Base-by-base conservation (phyloP, 1,140 invertebrate species). In the Amphibalanus amphitrite region DNA sequence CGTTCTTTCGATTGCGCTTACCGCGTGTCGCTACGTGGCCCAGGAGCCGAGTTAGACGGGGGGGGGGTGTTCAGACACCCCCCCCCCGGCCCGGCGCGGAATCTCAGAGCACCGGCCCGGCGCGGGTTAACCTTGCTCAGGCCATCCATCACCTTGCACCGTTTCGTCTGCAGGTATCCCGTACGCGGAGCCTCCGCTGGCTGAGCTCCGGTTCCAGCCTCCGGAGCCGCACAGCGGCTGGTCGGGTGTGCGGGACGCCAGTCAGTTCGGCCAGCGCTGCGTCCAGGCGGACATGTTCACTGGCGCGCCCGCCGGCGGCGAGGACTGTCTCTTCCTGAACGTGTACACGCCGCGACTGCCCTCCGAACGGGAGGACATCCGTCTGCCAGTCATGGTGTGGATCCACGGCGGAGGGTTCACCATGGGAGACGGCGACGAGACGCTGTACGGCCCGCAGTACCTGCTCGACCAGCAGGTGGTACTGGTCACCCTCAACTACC, bases 111-210 rank as follows among this genome's bases (percentile, higher is more conserved):
- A n/a, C n/a, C n/a, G n/a, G n/a, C n/a, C n/a, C n/a, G n/a, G n/a
- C n/a, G n/a, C n/a, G n/a, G n/a, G n/a, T n/a, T n/a, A n/a, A n/a
- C n/a, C n/a, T n/a, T n/a, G n/a, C n/a, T n/a, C n/a, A n/a, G n/a
- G n/a, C n/a, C n/a, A n/a, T n/a, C n/a, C n/a, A n/a, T n/a, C n/a
- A n/a, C n/a, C n/a, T n/a, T n/a, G n/a, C n/a, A n/a, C n/a, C 33
- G 33, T 15, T 15, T 38, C 33, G 4, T 15, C 33, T 38, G 33
- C 33, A 38, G 33, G 33, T 15, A 38, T 98, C 73, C 95, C 95
- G 0, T 97, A 92, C 79, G 95, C 94, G 0, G 92, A 95, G 79
- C 92, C 86, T 1, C 85, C 85, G 0, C 20, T 85, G 23, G 82
- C 80, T 20, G 77, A 82, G 20, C 76, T 83, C 25, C 76, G 85